Evolutionary conservation across 2,888 invertebrate species (phyloP).

Genomic region (Theodoxus fluviatilis): DNA sequence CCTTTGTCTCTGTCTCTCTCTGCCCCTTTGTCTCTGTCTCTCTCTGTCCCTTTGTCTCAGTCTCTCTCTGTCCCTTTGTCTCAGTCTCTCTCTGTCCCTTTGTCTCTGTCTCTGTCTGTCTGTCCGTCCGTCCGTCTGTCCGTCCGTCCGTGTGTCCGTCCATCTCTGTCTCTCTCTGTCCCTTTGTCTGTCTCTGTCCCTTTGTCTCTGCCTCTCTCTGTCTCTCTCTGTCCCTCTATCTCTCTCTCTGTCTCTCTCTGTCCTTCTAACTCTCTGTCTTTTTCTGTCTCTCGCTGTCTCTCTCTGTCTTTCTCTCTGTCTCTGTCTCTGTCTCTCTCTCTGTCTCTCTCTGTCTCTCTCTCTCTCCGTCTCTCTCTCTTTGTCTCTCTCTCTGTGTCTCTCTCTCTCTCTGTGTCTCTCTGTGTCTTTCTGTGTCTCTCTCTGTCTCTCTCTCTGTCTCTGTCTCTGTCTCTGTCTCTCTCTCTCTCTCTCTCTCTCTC

Average conservation of each 20-base stretch:
- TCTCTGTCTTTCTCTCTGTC: neutral
- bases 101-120: too few relatives aligned
- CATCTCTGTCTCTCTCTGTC: conserved; percentile 14
- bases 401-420: neutral
- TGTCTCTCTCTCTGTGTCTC: neutral
- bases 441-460: neutral
- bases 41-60: too few relatives aligned
- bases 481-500: conserved; percentile 23
- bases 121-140: too few relatives aligned
- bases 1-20: too few relatives aligned
- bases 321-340: conserved; percentile 16
- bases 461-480: neutral
- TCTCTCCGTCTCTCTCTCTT: conserved; percentile 7
- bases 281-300: neutral
- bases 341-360: conserved; percentile 1
- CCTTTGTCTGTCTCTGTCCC: conserved; percentile 18
- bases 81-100: too few relatives aligned
- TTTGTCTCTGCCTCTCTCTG: neutral
- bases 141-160: neutral
- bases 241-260: conserved; percentile 2
- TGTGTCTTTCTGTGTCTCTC: conserved; percentile 1
- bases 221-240: conserved; percentile 1
- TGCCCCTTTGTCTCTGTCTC: too few relatives aligned
- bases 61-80: too few relatives aligned
- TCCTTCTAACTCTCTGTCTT: conserved; percentile 1